phyloP scores from a whole-genome alignment of 37 sponge, comb jelly and placozoan species.

The Halichondria panicea region DNA sequence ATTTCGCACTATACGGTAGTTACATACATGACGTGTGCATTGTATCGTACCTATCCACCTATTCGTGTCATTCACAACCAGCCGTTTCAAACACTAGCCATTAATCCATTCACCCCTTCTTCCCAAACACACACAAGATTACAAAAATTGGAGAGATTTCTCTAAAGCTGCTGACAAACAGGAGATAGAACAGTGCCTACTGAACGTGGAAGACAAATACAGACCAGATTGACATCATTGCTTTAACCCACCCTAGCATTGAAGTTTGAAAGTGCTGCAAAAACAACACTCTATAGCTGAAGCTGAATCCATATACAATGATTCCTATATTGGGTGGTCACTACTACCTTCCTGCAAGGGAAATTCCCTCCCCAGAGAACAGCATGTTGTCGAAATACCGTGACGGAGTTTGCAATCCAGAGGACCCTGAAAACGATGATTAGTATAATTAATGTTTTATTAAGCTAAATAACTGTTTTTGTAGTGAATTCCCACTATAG shows the following conservation, averaged over 20 bases:
- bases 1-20: too few relatives aligned
- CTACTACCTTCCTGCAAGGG: background rate
- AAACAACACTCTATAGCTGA: constrained; percentile 3
- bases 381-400: background rate
- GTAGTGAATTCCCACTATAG: too few relatives aligned
- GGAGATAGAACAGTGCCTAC: constrained; percentile 1
- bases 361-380: background rate
- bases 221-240: background rate
- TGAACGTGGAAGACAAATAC: constrained; percentile 23
- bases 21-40: too few relatives aligned
- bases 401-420: too few relatives aligned
- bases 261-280: background rate
- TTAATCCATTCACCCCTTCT: too few relatives aligned
- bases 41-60: too few relatives aligned
- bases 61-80: too few relatives aligned
- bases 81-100: too few relatives aligned
- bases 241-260: background rate
- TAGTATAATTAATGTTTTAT: too few relatives aligned
- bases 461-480: too few relatives aligned
- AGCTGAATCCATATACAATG: background rate
- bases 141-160: background rate
- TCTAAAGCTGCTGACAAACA: background rate
- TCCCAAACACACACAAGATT: constrained; percentile 10
- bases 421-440: too few relatives aligned
- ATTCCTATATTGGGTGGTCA: background rate